Base-by-base conservation (phyloP, 2,888 invertebrate species). In the Drosophila limbata region DNA sequence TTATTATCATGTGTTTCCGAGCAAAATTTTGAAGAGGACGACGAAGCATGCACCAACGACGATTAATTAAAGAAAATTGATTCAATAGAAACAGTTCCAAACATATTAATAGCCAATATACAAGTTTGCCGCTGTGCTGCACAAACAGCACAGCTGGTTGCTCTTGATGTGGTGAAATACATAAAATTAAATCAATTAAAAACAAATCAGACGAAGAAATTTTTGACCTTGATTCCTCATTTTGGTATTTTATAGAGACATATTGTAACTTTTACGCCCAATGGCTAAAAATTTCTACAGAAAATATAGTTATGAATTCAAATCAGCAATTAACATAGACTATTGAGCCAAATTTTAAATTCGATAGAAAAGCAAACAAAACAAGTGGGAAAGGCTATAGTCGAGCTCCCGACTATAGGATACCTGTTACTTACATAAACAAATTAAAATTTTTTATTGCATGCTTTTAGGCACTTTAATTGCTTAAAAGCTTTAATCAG, bases 101-200 rank as follows among this genome's bases (percentile, higher is more conserved):
- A 4, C n/a, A n/a, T 64, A 4, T 33, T 40, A 39, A 37, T 64
- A 21, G 21, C 21, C 6, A 44, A 19, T 19, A 21, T 21, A 21
- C 4, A n/a, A 15, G 15, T 39, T 2, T 39, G 15, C 15, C 39
- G 39, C 6, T 39, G 6, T 39, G 39, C 39, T 39, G 70, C 72
- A 15, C 57, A 74, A 17, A 73, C 69, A 51, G 59, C 59, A 4
- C 70, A 78, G 21, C 62, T 78, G 1, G 51, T 56, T 66, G 73
- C 69, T 13, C 44, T 78, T 0, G 73, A 75, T 53, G 66, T 72
- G 52, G 59, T 42, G 21, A 72, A 67, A 62, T 67, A 21, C 21
- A 64, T 60, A n/a, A n/a, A n/a, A n/a, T n/a, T n/a, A n/a, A n/a
- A n/a, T n/a, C n/a, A n/a, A n/a, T n/a, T n/a, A n/a, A n/a, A 63